Evolutionary conservation across 2,888 invertebrate genomes (phyloP), one percentile per base, ranked within the genome.

Genomic region (Tethea ocularis): DNA sequence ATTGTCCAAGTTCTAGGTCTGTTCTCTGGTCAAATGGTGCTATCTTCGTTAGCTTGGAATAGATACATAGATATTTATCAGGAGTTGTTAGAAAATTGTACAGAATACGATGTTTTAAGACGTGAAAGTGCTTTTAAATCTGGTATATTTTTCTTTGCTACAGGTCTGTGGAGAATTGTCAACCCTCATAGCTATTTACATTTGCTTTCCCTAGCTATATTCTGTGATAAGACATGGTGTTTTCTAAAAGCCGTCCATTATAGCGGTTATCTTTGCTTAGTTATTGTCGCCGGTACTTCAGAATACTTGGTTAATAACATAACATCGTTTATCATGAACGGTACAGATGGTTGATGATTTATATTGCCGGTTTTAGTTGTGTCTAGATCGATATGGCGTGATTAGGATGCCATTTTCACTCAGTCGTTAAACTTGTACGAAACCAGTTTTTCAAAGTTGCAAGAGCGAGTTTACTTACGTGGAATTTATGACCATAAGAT

Each of bases 1-100:
- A 95, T 96, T 23, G 89, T 94, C 0, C 94, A 94, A 69, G 95
- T 95, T 60, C 83, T 96, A 23, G 87, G 95, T 17, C 91, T 96
- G 68, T 95, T 96, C 71, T 94, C 95, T 5, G 95, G 95, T 0
- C 97, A 96, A 80, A 93, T 97, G 80, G 78, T 96, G 56, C 83
- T 97, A 0, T 96, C 96, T 60, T 97, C 97, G 0, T 89, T 96
- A 58, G 95, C 96, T 10, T 97, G 97, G 97, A 97, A 97, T 88
- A 94, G 97, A 29, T 97, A 97, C 74, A 97, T 97, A 71, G 96
- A 96, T 55, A 86, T 96, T 6, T 97, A 97, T 78, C 97, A 97
- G 72, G 95, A 96, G 71, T 87, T 97, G 75, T 81, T 97, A 36
- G 97, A 97, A 77, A 94, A 94, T 29, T 94, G 94, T 59, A 64